Evolutionary conservation across 2,888 invertebrate species (phyloP).

Genomic region (Quadroppia sp.): DNA sequence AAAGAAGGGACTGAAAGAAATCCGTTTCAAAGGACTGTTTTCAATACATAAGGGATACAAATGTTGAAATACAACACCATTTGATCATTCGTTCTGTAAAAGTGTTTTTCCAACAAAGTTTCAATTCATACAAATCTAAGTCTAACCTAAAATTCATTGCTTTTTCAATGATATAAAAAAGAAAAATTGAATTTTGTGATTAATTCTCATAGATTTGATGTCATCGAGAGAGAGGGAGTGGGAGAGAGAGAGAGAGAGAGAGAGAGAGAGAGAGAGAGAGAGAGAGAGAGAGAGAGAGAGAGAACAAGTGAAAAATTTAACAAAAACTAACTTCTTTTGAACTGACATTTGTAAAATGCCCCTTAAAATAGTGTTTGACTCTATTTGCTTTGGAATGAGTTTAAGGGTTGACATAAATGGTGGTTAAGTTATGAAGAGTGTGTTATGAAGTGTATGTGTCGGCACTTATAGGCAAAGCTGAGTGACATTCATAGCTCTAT

Average conservation of each 20-base stretch:
- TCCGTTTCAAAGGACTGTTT: conserved; percentile 10
- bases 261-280: background rate
- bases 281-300: background rate
- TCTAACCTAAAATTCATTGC: conserved; percentile 12
- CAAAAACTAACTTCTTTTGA: conserved; percentile 5
- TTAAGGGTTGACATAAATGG: background rate
- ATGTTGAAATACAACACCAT: conserved; percentile 27
- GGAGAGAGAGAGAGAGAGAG: background rate
- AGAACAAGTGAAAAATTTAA: background rate
- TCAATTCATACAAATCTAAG: conserved; percentile 14
- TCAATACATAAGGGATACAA: conserved; percentile 16
- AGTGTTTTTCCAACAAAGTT: conserved; percentile 29
- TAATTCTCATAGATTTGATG: conserved; percentile 14
- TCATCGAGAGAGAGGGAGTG: background rate
- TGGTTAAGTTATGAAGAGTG: background rate
- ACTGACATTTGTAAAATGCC: conserved; percentile 24
- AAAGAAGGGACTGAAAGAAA: background rate
- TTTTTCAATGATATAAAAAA: background rate
- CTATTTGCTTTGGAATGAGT: conserved; percentile 11
- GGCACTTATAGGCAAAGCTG: background rate
- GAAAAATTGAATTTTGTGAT: background rate
- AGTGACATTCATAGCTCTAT: background rate
- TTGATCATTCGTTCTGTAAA: conserved; percentile 22
- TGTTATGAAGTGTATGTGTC: background rate
- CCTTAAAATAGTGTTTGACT: conserved; percentile 13